Evolutionary conservation across 2,797 vertebrate species (phyloP).

Genomic region (Gobionotothen gibberifrons): DNA sequence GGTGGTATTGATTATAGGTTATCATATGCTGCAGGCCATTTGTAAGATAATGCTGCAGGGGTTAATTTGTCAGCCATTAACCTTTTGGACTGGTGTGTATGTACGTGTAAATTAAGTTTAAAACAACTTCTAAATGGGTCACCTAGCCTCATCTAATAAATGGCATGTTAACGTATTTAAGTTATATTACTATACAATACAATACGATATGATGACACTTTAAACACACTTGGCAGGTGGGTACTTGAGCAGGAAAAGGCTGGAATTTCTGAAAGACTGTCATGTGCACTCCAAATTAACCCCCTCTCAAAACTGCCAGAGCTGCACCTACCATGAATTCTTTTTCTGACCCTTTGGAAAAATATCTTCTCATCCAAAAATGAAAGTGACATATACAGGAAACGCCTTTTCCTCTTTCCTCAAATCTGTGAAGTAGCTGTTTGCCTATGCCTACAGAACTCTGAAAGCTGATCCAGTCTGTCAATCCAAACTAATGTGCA

Average conservation of each 20-base stretch:
- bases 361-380: constrained; percentile 64
- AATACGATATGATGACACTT: constrained; percentile 48
- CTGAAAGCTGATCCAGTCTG: constrained; percentile 64
- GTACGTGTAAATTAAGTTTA: constrained; percentile 85
- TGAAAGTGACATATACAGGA: constrained; percentile 75
- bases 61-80: constrained; percentile 90
- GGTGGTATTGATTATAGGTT: constrained; percentile 91
- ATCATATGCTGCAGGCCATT: constrained; percentile 87
- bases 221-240: constrained; percentile 44
- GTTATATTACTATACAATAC: constrained; percentile 59
- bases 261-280: constrained; percentile 39
- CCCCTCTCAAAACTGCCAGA: constrained; percentile 41
- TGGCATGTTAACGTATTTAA: constrained; percentile 74
- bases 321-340: constrained; percentile 49
- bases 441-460: constrained; percentile 44
- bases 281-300: constrained; percentile 43
- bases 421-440: constrained; percentile 50
- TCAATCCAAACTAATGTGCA: constrained; percentile 38
- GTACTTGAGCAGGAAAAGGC: constrained; percentile 18
- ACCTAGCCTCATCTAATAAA: constrained; percentile 76
- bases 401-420: constrained; percentile 63
- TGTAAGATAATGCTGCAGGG: constrained; percentile 87
- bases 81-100: constrained; percentile 80
- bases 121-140: constrained; percentile 82
- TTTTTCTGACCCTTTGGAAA: constrained; percentile 63